These are phyloP conservation scores for Silurus asotus DNA, from an alignment of 2,113 vertebrate species.

Conservation along the genomic window DNA sequence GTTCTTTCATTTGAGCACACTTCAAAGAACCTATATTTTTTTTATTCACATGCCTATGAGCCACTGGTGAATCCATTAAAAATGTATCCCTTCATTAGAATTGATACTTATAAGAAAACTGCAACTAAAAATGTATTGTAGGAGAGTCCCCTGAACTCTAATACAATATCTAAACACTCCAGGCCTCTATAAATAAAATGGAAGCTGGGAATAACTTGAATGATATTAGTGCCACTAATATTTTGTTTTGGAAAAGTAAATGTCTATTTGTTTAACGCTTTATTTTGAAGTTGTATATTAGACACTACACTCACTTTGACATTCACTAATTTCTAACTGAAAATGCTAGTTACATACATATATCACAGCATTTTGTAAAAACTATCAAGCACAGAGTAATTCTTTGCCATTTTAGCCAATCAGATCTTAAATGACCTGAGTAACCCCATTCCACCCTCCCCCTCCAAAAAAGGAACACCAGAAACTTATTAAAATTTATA, in stretches of 20 bases:
- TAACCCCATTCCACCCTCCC: too few relatives aligned
- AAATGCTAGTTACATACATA: neutral
- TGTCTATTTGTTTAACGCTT: neutral
- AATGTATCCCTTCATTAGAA: conserved; percentile 5
- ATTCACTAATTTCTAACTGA: neutral
- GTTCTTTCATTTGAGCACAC: neutral
- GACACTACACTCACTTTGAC: neutral
- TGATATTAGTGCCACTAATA: neutral
- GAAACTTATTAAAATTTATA: too few relatives aligned
- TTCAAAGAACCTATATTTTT: neutral
- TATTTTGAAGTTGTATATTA: neutral
- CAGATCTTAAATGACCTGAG: too few relatives aligned
- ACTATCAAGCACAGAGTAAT: neutral
- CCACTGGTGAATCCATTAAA: neutral
- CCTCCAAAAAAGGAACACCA: too few relatives aligned
- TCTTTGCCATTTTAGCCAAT: neutral
- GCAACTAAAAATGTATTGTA: neutral
- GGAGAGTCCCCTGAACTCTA: neutral
- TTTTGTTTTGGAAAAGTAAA: neutral
- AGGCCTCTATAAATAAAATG: neutral
- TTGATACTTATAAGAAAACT: neutral
- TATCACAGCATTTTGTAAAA: neutral
- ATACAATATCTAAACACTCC: neutral
- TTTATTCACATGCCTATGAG: neutral
- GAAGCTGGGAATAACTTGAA: neutral